Base-by-base conservation (phyloP, 2,113 vertebrate species). In the Thoracochromis brauschi region DNA sequence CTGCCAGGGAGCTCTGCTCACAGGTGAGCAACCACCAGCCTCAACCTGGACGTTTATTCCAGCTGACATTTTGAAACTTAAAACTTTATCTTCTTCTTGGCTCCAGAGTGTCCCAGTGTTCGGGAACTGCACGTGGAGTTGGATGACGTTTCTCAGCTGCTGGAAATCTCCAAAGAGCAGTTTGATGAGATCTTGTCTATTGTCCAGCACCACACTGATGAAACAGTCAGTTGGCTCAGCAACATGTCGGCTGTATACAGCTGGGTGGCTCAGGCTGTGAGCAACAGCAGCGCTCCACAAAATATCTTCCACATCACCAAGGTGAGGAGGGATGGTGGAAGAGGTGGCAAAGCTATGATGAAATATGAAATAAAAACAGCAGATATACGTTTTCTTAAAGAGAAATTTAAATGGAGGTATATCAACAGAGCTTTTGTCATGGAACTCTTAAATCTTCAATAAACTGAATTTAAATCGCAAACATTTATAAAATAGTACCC, bases 151-250 rank as follows among this genome's bases (percentile, higher is more conserved):
- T 96, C 96, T 81, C 96, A 96, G 71, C 88, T 98, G 91, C 95
- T 98, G 92, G 97, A 97, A 7, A 68, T 97, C 51, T 97, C 97
- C 2, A 95, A 87, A 80, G 95, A 98, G 88, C 98, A 99, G 87
- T 99, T 97, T 0, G 81, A 97, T 5, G 97, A 98, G 95, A 95
- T 98, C 81, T 91, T 97, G 87, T 96, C 96, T 40, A 96, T 98
- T 45, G 95, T 97, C 63, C 96, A 95, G 82, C 96, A 78, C 42
- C 98, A 99, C 86, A 95, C 97, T 0, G 96, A 97, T n/a, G 97
- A 98, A 57, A 98, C 97, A 0, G 84, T 94, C 7, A 92, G 88
- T 91, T 94, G 98, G 95, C 88, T 98, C 85, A 94, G 94, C 89
- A 96, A 95, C 95, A 98, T 98, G 97, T 97, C 96, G 2, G 87